phyloP scores from a whole-genome alignment of 1,140 invertebrate species.

The Pogonomyrmex californicus region DNA sequence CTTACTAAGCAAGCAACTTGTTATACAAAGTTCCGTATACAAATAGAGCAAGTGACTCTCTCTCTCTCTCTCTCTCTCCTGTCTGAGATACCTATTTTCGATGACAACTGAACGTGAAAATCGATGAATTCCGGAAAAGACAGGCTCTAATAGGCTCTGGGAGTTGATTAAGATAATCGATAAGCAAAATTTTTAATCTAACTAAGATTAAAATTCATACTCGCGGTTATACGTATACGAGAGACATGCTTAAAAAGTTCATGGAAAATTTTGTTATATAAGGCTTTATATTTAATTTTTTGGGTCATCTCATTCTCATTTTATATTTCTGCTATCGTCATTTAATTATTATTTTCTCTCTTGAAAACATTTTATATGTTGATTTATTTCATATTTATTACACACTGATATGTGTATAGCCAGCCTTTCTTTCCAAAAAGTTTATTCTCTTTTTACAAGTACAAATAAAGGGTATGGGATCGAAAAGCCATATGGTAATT shows the following conservation, averaged over 20 bases:
- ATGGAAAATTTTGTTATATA: not conserved
- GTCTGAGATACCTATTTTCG: conserved; percentile 50
- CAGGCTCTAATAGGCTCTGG: not conserved
- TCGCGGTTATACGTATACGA: not conserved
- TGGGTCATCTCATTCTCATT: not conserved
- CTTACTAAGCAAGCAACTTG: conserved; percentile 86
- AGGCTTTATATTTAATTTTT: not conserved
- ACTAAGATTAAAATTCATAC: not conserved
- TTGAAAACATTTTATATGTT: not conserved
- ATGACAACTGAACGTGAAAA: conserved; percentile 60
- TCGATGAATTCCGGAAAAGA: conserved; percentile 36
- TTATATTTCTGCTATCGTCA: not conserved
- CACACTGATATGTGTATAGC: no score
- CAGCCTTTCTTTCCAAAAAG: not conserved
- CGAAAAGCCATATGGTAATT: not conserved
- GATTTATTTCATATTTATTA: no score
- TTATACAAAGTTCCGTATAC: conserved; percentile 75
- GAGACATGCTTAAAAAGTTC: not conserved
- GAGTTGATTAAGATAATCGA: not conserved
- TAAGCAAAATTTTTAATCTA: not conserved
- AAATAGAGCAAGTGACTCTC: conserved; percentile 79
- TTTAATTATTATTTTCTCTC: not conserved
- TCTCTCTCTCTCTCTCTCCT: conserved; percentile 18
- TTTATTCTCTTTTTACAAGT: not conserved
- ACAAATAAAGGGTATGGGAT: not conserved